Base-by-base conservation (phyloP, 2,888 invertebrate genomes). In the Trilocha varians region DNA sequence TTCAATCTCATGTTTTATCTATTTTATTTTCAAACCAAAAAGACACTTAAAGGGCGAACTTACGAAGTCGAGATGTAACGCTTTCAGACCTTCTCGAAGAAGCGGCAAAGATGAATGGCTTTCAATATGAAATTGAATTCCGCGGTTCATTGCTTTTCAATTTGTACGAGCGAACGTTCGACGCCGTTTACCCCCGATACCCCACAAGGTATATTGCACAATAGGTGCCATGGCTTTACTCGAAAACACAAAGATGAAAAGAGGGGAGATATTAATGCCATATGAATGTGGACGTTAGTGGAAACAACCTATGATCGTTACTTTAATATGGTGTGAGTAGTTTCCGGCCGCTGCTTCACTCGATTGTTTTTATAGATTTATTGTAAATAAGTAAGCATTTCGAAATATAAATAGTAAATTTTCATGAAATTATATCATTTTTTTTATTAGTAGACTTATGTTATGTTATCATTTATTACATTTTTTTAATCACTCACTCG, bases 61-160 rank as follows among this genome's bases (percentile, higher is more conserved):
- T 13, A 71, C 65, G 70, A 78, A 79, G 79, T 80, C 76, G 78
- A 70, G 72, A 73, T 75, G 82, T 80, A 78, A 78, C 79, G 68
- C 75, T 80, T 74, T 78, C 75, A 80, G 75, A 65, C 73, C 71
- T 65, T 74, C 73, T 62, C 75, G 74, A 73, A 80, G 75, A 78
- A 75, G 80, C 80, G 78, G 78, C 78, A 80, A 83, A 84, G 85
- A 86, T 84, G 84, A 85, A 86, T 84, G 83, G 86, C 84, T 88
- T 88, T 88, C 88, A 88, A 88, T 88, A 87, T 88, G 87, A 89
- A 88, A 89, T 89, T 89, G 88, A 89, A 89, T 89, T 88, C 88
- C 86, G 88, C 86, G 88, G 88, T 88, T 87, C 88, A 88, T 88
- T 88, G 88, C 87, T 83, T 87, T 87, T 87, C 88, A 87, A 88